Base-by-base conservation (phyloP, 2,888 invertebrate genomes). In the Drosophila conformis region DNA sequence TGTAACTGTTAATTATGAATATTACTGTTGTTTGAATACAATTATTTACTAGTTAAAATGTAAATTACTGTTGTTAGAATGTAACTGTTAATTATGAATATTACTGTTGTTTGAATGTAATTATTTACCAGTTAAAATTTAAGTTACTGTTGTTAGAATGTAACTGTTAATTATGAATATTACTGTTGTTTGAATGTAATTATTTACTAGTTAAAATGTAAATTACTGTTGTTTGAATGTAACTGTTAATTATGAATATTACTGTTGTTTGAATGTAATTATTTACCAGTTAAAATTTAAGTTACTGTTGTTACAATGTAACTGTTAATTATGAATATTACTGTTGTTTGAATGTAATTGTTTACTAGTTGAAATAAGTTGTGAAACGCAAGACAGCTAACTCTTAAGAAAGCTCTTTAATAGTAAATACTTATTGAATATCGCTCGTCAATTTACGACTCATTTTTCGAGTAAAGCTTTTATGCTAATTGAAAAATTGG, bases 401-500 rank as follows among this genome's bases (percentile, higher is more conserved):
- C 36, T 36, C 11, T 10, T 10, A 10, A 27, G 36, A 18, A 54
- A 18, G 4, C 36, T 5, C 38, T 13, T 27, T 10, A 15, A 15
- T 11, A 29, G 10, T 21, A 13, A 54, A 54, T 1, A 6, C 15
- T 54, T 56, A 8, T 7, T 38, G 18, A 27, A 4, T 36, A 29
- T n/a, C 5, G 56, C 46, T 13, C 15, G 46, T 25, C n/a, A 56
- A 56, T 38, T 8, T 29, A n/a, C 15, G 27, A 40, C 8, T 15
- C 13, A n/a, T 8, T n/a, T 40, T 40, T 13, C 8, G 29, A 58
- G 31, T 1, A 21, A 59, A 35, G 51, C n/a, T 51, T 35, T 60
- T 21, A 13, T 52, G 21, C 1, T 60, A 29, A 52, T 60, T 60
- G 29, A 52, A 29, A 35, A n/a, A 15, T 25, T 59, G 27, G 27